These are phyloP conservation scores for Ochlodes sylvanus DNA, from an alignment of 2,888 invertebrate genomes.

Conservation along the genomic window DNA sequence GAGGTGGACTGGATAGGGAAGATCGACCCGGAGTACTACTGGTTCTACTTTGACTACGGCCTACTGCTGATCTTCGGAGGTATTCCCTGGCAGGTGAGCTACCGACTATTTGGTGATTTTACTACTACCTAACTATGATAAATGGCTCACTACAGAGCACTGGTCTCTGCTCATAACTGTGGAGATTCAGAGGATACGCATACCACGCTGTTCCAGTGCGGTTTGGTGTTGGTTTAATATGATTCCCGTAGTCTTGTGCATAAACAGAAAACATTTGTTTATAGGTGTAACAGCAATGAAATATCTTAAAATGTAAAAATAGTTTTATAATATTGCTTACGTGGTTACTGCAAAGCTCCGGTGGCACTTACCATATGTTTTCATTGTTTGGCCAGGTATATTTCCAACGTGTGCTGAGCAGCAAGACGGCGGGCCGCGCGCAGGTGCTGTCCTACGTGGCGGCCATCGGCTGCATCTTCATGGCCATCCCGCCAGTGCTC, in stretches of 20 bases:
- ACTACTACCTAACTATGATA: too few species aligned
- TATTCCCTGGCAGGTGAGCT: conserved; percentile 96
- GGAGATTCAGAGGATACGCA: too few species aligned
- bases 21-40: conserved; percentile 89
- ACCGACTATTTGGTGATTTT: background rate
- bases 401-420: conserved; percentile 98
- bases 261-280: too few species aligned
- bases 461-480: conserved; percentile 96
- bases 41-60: conserved; percentile 95
- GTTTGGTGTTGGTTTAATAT: too few species aligned
- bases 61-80: conserved; percentile 96
- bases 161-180: background rate
- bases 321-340: too few species aligned
- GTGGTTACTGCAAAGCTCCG: too few species aligned
- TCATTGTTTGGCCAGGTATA: conserved; percentile 88
- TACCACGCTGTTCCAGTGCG: too few species aligned
- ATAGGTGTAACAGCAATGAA: too few species aligned
- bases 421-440: conserved; percentile 96
- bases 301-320: too few species aligned
- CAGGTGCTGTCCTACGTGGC: conserved; percentile 98
- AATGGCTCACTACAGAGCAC: background rate
- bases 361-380: too few species aligned
- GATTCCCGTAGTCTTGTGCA: too few species aligned
- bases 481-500: conserved; percentile 98
- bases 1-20: conserved; percentile 96